Conservation (phyloP, 2,797 vertebrate genomes). For the Bovichtus variegatus region DNA sequence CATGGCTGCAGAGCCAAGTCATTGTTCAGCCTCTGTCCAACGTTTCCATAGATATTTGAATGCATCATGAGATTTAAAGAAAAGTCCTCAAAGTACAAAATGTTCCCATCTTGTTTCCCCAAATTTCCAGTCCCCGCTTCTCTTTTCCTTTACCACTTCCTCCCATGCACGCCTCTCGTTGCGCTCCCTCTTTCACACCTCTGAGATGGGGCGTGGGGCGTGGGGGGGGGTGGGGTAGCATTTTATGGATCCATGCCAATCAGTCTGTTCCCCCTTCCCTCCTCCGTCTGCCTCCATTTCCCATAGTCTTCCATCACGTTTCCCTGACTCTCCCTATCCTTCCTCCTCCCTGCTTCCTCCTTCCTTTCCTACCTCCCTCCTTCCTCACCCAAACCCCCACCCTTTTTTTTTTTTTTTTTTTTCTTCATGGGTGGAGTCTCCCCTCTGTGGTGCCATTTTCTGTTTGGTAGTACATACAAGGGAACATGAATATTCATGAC, state of each 20-base stretch:
- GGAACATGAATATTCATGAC: slow-evolving; percentile 88
- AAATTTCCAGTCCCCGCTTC: slow-evolving; percentile 4
- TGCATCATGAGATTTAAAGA: not conserved
- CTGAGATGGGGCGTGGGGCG: slow-evolving; percentile 52
- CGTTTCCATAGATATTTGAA: not conserved
- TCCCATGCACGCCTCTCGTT: slow-evolving; percentile 35
- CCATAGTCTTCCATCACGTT: slow-evolving; percentile 42
- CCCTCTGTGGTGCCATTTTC: slow-evolving; percentile 78
- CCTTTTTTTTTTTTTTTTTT: slow-evolving; percentile 15
- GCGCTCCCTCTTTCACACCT: slow-evolving; percentile 64
- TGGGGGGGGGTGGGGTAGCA: slow-evolving; percentile 45
- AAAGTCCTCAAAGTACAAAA: slow-evolving; percentile 36
- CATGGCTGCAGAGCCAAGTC: no score
- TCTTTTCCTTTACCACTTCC: slow-evolving; percentile 1
- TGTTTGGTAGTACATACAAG: slow-evolving; percentile 82
- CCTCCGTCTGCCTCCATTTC: slow-evolving; percentile 57
- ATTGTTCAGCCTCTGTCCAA: not conserved
- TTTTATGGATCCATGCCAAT: slow-evolving; percentile 76
- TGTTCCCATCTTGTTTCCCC: slow-evolving; percentile 22
- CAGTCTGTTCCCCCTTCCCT: slow-evolving; percentile 59
- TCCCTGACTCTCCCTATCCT: slow-evolving; percentile 28
- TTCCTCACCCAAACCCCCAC: slow-evolving; percentile 17
- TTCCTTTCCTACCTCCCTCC: slow-evolving; percentile 27
- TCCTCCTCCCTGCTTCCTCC: slow-evolving; percentile 40
- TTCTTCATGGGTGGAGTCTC: slow-evolving; percentile 76